Percentiles rank a stretch among this genome's conserved stretches.
These are phyloP conservation scores for Agrotis segetum DNA, from an alignment of 2,888 invertebrate species.

Conservation along the genomic window DNA sequence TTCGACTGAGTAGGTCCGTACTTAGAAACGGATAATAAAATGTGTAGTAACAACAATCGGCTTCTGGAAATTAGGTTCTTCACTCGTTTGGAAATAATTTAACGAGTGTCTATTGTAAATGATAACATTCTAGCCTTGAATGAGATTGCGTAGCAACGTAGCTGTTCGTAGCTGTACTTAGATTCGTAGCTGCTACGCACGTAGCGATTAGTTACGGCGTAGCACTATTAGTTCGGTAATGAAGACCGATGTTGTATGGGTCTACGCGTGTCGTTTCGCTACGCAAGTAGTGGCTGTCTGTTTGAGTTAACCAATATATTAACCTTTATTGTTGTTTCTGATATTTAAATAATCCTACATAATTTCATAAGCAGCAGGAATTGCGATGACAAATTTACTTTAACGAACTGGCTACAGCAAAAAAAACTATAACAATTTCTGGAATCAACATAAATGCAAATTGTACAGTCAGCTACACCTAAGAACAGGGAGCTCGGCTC, in stretches of 20 bases:
- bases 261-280: background rate
- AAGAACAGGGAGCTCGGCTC: slow-evolving; percentile 20
- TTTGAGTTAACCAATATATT: background rate
- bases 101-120: slow-evolving; percentile 7
- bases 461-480: slow-evolving; percentile 16
- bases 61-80: slow-evolving; percentile 29
- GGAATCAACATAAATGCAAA: slow-evolving; percentile 43
- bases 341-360: background rate
- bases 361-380: background rate
- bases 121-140: background rate
- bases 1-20: slow-evolving; percentile 3
- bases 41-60: slow-evolving; percentile 15
- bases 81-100: slow-evolving; percentile 15
- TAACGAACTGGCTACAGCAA: slow-evolving; percentile 7
- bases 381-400: background rate
- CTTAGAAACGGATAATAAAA: slow-evolving; percentile 39
- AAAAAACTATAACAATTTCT: slow-evolving; percentile 24
- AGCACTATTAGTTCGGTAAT: slow-evolving; percentile 39
- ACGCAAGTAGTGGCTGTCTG: background rate
- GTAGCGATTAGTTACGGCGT: slow-evolving; percentile 45
- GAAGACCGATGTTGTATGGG: slow-evolving; percentile 37
- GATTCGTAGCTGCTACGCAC: slow-evolving; percentile 31
- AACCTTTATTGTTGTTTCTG: background rate
- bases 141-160: background rate
- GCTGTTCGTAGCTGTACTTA: slow-evolving; percentile 12